Evolutionary conservation across 2,888 invertebrate genomes (phyloP).

Genomic region (Nowickia ferox): DNA sequence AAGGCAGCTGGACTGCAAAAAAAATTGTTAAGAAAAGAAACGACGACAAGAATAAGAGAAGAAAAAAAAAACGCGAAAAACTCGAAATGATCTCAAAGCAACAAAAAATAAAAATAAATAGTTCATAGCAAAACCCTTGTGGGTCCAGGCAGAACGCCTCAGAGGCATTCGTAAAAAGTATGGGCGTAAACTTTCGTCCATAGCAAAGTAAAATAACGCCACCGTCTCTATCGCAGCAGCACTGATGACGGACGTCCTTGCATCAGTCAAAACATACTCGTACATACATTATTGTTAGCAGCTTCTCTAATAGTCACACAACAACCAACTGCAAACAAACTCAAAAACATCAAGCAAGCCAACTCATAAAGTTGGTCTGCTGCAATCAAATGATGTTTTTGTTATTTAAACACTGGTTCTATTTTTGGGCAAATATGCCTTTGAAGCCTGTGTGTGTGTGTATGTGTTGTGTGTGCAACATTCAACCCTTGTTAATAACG

Average conservation of each 20-base stretch:
- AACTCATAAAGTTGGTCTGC: slow-evolving; percentile 52
- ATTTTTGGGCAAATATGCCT: slow-evolving; percentile 32
- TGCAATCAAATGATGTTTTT: slow-evolving; percentile 16
- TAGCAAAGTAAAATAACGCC: slow-evolving; percentile 51
- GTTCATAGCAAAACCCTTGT: slow-evolving; percentile 53
- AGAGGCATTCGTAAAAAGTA: slow-evolving; percentile 29
- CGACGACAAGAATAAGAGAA: slow-evolving; percentile 24
- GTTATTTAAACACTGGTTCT: slow-evolving; percentile 14
- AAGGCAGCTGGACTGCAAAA: slow-evolving; percentile 68
- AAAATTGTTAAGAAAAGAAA: slow-evolving; percentile 28
- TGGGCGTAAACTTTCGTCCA: slow-evolving; percentile 54
- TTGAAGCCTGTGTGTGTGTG: slow-evolving; percentile 1
- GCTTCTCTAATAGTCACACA: slow-evolving; percentile 43
- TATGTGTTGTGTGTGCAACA: slow-evolving; percentile 12
- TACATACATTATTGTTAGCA: slow-evolving; percentile 57
- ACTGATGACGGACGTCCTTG: slow-evolving; percentile 66
- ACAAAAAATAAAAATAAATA: slow-evolving; percentile 64
- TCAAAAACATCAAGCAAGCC: slow-evolving; percentile 10
- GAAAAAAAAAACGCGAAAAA: slow-evolving; percentile 58
- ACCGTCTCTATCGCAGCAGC: slow-evolving; percentile 47
- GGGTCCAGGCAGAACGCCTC: slow-evolving; percentile 26
- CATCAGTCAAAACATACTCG: slow-evolving; percentile 60
- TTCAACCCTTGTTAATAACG: slow-evolving; percentile 52
- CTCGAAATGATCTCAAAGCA: slow-evolving; percentile 45
- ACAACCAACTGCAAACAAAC: slow-evolving; percentile 27